Conservation (phyloP, 2,113 vertebrate genomes). For the Haplochromis vanheusdeni region DNA sequence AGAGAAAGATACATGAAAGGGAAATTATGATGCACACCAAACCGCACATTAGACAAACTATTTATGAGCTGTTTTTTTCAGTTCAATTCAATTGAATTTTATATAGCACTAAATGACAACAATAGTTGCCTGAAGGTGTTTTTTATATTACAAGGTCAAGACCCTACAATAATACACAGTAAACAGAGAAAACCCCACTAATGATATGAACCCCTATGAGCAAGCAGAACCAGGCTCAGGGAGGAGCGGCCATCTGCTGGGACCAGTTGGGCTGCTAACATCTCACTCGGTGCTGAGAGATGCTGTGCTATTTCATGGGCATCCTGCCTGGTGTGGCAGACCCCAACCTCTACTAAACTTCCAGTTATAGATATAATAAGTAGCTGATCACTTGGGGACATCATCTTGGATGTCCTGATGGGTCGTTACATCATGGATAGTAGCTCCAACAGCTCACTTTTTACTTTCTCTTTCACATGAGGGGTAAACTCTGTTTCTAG, state of each 20-base stretch:
- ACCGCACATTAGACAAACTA: background rate
- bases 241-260: background rate
- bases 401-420: background rate
- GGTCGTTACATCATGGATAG: background rate
- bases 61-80: background rate
- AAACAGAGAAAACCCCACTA: background rate
- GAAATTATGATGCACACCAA: fast-evolving
- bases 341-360: background rate
- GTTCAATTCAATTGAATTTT: background rate
- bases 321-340: background rate
- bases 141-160: background rate
- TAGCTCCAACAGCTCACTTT: background rate
- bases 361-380: background rate
- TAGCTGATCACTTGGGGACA: background rate
- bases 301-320: background rate
- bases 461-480: background rate
- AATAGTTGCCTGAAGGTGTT: background rate
- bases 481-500: background rate
- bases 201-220: too few species aligned
- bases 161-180: background rate
- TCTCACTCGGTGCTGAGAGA: background rate
- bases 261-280: background rate
- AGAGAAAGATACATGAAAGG: background rate
- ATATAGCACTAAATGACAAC: background rate
- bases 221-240: too few species aligned